These are phyloP conservation scores for Emydura subglobosa DNA, from an alignment of 2,113 vertebrate genomes.

Conservation along the genomic window DNA sequence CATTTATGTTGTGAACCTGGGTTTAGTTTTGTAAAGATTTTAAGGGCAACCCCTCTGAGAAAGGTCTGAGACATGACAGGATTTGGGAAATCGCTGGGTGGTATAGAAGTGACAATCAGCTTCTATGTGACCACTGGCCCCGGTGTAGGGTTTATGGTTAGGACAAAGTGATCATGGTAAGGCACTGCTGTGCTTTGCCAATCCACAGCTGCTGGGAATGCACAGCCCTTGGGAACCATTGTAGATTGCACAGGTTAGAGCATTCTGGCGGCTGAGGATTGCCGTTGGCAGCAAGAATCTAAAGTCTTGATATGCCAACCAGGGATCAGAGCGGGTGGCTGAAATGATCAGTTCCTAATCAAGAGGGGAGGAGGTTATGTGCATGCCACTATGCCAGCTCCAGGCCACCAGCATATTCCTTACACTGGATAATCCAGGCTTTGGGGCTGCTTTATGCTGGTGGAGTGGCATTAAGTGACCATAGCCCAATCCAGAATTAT, in stretches of 20 bases:
- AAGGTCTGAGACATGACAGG: not conserved
- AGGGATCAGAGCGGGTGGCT: too few species aligned
- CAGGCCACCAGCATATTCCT: not conserved
- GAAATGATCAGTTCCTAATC: not conserved
- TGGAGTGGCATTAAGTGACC: not conserved
- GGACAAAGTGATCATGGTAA: not conserved
- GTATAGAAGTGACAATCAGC: too few species aligned
- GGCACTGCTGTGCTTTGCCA: not conserved
- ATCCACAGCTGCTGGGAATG: not conserved
- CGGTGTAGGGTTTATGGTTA: not conserved
- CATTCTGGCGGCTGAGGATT: not conserved
- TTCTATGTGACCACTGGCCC: not conserved
- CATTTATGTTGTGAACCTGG: not conserved
- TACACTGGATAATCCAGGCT: not conserved
- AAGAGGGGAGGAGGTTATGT: not conserved
- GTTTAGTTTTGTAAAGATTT: not conserved
- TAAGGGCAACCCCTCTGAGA: not conserved
- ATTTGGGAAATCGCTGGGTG: not conserved
- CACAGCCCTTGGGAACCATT: not conserved
- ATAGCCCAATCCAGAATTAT: not conserved
- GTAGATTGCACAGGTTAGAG: not conserved
- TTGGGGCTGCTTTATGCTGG: not conserved
- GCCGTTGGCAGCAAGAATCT: not conserved
- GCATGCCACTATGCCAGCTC: not conserved
- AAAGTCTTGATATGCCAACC: not conserved